Percentiles rank a stretch among this genome's conserved stretches.
Evolutionary conservation across 2,113 vertebrate species (phyloP).

Genomic region (Bos javanicus): DNA sequence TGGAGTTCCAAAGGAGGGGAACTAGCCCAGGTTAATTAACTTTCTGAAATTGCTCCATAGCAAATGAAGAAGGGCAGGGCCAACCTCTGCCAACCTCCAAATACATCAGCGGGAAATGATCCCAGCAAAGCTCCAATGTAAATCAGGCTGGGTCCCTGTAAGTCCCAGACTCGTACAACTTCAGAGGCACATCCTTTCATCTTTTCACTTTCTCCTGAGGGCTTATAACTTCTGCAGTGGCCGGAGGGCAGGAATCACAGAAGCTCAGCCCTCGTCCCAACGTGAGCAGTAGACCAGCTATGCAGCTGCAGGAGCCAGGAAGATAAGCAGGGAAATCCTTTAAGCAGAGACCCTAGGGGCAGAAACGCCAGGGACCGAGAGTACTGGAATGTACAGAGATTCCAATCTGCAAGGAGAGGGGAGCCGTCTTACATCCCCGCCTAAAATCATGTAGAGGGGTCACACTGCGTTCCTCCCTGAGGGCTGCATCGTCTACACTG

Average conservation of each 20-base stretch:
- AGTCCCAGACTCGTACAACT: background rate
- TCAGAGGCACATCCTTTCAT: slow-evolving; percentile 25
- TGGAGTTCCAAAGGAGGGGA: background rate
- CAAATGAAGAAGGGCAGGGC: background rate
- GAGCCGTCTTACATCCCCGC: background rate
- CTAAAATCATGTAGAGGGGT: background rate
- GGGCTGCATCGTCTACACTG: no score
- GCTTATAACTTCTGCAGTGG: background rate
- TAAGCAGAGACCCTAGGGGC: background rate
- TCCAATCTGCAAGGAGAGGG: background rate
- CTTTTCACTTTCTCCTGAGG: background rate
- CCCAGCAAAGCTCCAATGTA: slow-evolving; percentile 12
- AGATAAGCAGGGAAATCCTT: background rate
- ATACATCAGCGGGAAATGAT: background rate
- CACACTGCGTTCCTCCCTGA: no score
- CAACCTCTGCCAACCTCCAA: background rate
- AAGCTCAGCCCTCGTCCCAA: background rate
- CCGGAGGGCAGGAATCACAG: background rate
- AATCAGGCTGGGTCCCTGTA: background rate
- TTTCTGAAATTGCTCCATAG: background rate
- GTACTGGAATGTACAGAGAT: background rate
- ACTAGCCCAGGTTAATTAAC: slow-evolving; percentile 40
- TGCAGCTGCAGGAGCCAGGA: background rate
- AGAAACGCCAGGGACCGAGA: background rate
- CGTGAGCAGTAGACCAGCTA: fast-evolving